phyloP scores from a whole-genome alignment of 2,888 invertebrate species.

The Deilephila porcellus region DNA sequence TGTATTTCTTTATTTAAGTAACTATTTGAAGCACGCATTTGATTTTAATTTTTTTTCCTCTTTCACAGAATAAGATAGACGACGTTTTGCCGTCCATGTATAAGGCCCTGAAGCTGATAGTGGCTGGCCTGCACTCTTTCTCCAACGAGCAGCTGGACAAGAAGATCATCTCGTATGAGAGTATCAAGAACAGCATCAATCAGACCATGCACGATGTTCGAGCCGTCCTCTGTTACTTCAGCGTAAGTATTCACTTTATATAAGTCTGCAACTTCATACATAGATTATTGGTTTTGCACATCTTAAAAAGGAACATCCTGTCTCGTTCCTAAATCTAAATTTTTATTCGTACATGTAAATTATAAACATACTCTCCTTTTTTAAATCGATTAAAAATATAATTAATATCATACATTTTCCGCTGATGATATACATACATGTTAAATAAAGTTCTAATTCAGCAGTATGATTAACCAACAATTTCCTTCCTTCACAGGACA shows the following conservation, averaged over 20 bases:
- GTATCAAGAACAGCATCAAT: conserved; percentile 78
- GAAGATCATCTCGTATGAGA: conserved; percentile 59
- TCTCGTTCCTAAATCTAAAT: no score
- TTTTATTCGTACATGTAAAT: no score
- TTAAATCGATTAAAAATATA: no score
- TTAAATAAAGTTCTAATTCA: neutral
- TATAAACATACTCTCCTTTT: no score
- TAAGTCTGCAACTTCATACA: neutral
- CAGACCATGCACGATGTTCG: conserved; percentile 85
- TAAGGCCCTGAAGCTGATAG: conserved; percentile 88
- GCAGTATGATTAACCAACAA: neutral
- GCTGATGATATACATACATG: no score
- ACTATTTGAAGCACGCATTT: neutral
- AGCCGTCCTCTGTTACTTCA: conserved; percentile 88
- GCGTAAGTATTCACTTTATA: conserved; percentile 71
- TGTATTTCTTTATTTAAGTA: no score
- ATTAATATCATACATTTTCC: no score
- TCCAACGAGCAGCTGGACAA: conserved; percentile 83
- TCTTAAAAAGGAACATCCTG: no score
- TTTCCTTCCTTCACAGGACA: conserved; percentile 61
- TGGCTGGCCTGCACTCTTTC: conserved; percentile 88
- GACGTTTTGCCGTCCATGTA: conserved; percentile 85
- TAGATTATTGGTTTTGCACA: no score
- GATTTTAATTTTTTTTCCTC: conserved; percentile 41
- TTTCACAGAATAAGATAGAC: conserved; percentile 66